Evolutionary conservation across 2,113 vertebrate species (phyloP), one percentile per base, ranked within the genome.

Genomic region (Trinectes maculatus): DNA sequence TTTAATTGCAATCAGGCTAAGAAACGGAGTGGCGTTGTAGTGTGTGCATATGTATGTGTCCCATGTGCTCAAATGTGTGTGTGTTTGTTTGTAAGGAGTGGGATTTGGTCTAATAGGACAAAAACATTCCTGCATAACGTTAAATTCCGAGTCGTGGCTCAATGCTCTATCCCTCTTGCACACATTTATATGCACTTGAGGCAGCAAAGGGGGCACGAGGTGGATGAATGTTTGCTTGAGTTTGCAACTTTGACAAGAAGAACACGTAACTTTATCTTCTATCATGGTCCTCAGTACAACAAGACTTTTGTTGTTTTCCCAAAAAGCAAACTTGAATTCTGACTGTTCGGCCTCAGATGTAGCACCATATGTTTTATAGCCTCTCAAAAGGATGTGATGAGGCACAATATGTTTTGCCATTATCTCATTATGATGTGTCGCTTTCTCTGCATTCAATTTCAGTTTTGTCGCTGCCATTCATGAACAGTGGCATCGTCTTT

Each of bases 1-100:
- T 90, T 91, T 94, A 93, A 95, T 95, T 95, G 92, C 74, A 28
- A 39, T 53, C 72, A 71, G 82, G 58, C 43, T n/a, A 43, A 79
- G 61, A 76, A 74, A 77, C 71, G 71, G 77, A 72, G 57, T 62
- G 61, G 13, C 29, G 74, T 65, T 75, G 48, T 11, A 42, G 49
- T 74, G 60, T 63, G 55, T 42, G 53, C 7, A 5, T 57, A 42
- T 42, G 31, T 37, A 1, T 74, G 26, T 25, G 39, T 58, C n/a
- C 55, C 39, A 46, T 46, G 40, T 22, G 40, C 6, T 64, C 22
- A 52, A 60, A 62, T 3, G 47, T 54, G 48, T 56, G 49, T 60
- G 68, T 54, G 56, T 73, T 54, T 71, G 40, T 74, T 67, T 82
- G 66, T 58, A 72, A 65, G 73, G 74, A 37, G 60, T 52, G 61